Percentiles rank a stretch among this genome's conserved stretches.
phyloP scores from a whole-genome alignment of 2,113 vertebrate species.

The Picathartes gymnocephalus region DNA sequence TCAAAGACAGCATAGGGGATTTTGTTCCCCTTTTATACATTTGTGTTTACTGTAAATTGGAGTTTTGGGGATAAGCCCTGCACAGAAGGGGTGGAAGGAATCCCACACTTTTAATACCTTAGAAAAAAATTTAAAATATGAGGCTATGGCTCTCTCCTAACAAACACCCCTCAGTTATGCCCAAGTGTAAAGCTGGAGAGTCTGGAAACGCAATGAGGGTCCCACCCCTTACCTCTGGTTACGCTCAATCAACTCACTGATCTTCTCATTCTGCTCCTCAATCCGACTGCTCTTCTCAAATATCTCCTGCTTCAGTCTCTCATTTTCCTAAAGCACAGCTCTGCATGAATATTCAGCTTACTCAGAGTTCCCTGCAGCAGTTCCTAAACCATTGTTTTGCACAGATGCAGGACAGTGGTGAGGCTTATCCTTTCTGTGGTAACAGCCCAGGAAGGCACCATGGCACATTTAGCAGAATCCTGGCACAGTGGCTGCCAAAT shows the following conservation, averaged over 20 bases:
- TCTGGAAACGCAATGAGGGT: neutral
- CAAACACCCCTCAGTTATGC: neutral
- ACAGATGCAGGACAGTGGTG: neutral
- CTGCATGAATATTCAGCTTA: neutral
- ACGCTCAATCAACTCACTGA: conserved; percentile 89
- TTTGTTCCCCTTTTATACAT: neutral
- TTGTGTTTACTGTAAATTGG: neutral
- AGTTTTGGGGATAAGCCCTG: neutral
- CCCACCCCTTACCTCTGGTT: conserved; percentile 87
- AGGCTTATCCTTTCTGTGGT: neutral
- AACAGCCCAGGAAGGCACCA: accelerated
- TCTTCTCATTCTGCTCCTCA: conserved; percentile 95
- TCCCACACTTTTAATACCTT: neutral
- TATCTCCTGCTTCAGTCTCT: conserved; percentile 93
- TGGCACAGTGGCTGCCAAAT: neutral
- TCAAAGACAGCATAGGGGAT: neutral
- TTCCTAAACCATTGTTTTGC: neutral
- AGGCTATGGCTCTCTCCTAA: neutral
- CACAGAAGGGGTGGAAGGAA: accelerated
- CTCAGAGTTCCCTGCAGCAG: neutral
- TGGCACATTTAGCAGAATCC: neutral
- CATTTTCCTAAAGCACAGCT: conserved; percentile 85
- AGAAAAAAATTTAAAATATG: accelerated
- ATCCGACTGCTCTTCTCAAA: conserved; percentile 93
- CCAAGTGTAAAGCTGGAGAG: neutral